Conservation (phyloP, 1,140 invertebrate species). For the Aphelinus atriplicis region DNA sequence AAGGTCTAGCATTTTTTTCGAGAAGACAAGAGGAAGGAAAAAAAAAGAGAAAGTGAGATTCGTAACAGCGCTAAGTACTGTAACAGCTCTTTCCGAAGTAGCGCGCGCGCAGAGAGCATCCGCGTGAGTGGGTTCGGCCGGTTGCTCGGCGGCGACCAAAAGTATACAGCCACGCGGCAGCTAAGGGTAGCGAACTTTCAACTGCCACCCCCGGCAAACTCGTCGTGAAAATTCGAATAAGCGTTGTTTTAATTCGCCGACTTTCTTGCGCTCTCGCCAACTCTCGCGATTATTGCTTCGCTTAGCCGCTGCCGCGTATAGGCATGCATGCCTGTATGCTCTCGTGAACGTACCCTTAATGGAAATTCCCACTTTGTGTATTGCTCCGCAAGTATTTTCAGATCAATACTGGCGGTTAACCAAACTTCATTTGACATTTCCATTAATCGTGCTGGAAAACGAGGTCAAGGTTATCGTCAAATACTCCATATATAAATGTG, state of each 20-base stretch:
- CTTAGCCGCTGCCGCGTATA: neutral
- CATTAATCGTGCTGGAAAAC: too few relatives aligned
- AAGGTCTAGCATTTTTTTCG: neutral
- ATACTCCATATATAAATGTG: too few relatives aligned
- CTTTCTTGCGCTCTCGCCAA: neutral
- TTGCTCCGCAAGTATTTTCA: too few relatives aligned
- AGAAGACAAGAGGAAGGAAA: neutral
- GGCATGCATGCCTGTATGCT: too few relatives aligned
- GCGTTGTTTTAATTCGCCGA: conserved; percentile 8
- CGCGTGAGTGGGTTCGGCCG: neutral
- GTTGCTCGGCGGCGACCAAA: neutral
- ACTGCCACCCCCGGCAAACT: neutral
- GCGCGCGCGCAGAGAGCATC: neutral
- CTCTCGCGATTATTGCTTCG: neutral
- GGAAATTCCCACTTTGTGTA: too few relatives aligned
- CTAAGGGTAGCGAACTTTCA: neutral
- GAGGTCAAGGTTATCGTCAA: too few relatives aligned
- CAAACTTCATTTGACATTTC: too few relatives aligned
- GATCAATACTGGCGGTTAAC: too few relatives aligned
- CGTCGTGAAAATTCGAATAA: neutral
- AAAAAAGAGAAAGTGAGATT: neutral
- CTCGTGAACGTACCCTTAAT: too few relatives aligned
- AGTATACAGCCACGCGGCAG: too few relatives aligned
- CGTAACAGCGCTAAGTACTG: neutral
- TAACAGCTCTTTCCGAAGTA: conserved; percentile 3